Base-by-base conservation (phyloP, 2,888 invertebrate species). In the Melanophora roralis region DNA sequence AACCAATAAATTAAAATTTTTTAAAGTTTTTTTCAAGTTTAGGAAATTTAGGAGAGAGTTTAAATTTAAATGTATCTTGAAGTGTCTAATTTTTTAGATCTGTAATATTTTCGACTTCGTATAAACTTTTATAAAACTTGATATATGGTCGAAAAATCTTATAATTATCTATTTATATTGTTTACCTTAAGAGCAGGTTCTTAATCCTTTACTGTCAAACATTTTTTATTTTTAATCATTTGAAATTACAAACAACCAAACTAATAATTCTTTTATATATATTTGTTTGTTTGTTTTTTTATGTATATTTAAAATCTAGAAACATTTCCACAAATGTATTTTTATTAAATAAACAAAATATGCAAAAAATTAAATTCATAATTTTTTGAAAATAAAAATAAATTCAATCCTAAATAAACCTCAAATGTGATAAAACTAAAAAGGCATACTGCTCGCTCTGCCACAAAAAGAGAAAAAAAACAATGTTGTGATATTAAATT, bases 271-370 rank as follows among this genome's bases (percentile, higher is more conserved):
- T 51, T 32, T 59, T 16, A 53, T 55, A 69, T 47, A 68, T 76
- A 76, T 69, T 64, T 67, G 40, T 79, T 69, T 64, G 59, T 80
- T 71, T 55, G 8, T 34, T 65, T 77, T 40, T 65, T 76, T 69
- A 62, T 68, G 55, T 82, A 55, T 64, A 74, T 76, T 71, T 60
- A 64, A 78, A 57, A 75, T 80, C 77, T 84, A 86, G 85, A 85
- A 85, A 85, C 86, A 85, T 86, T 86, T 83, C 84, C 86, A 85
- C 86, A 86, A 84, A 73, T 80, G 80, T 76, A 76, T n/a, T n/a
- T n/a, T n/a, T n/a, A n/a, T 72, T 80, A 80, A 79, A 67, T 72
- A 71, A 64, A 67, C 62, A 72, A 69, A 53, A 71, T 60, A 76
- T 32, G 69, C 51, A 40, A 47, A 68, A 65, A 51, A 62, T 73